These are phyloP conservation scores for Gallinago jamesoni DNA, from an alignment of 2,113 vertebrate species.

Conservation along the genomic window DNA sequence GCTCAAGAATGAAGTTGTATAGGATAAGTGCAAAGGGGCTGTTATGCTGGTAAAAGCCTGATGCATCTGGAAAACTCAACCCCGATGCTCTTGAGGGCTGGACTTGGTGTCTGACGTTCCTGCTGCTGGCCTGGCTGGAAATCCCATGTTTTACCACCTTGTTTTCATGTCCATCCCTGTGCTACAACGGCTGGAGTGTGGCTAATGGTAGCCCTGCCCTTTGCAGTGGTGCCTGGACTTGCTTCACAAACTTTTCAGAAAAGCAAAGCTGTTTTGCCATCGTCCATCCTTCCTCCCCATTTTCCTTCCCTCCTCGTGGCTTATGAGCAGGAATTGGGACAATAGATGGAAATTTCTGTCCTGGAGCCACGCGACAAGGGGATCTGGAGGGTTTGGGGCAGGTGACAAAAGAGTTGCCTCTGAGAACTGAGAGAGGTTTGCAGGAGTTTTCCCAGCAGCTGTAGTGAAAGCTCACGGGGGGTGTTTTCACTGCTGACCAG, in stretches of 20 bases:
- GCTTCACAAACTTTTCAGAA: background rate
- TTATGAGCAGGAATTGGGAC: background rate
- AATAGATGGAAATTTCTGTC: background rate
- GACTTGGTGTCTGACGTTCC: background rate
- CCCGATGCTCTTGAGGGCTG: background rate
- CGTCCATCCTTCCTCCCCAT: background rate
- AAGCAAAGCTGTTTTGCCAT: background rate
- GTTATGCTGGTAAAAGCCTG: background rate
- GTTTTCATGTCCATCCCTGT: background rate
- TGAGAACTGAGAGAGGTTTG: background rate
- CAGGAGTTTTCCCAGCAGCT: background rate
- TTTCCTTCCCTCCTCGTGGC: background rate
- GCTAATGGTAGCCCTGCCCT: background rate
- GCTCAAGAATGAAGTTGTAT: background rate
- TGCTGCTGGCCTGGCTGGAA: background rate
- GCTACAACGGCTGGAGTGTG: background rate
- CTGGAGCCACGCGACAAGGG: background rate
- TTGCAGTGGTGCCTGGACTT: background rate
- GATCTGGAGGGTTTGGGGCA: background rate
- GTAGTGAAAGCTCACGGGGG: background rate
- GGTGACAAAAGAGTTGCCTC: background rate
- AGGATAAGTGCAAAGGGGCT: background rate
- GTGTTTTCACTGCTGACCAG: background rate
- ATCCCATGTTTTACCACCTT: background rate
- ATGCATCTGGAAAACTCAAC: background rate